These are phyloP conservation scores for Agriopis marginaria DNA, from an alignment of 2,888 invertebrate species.

Conservation along the genomic window DNA sequence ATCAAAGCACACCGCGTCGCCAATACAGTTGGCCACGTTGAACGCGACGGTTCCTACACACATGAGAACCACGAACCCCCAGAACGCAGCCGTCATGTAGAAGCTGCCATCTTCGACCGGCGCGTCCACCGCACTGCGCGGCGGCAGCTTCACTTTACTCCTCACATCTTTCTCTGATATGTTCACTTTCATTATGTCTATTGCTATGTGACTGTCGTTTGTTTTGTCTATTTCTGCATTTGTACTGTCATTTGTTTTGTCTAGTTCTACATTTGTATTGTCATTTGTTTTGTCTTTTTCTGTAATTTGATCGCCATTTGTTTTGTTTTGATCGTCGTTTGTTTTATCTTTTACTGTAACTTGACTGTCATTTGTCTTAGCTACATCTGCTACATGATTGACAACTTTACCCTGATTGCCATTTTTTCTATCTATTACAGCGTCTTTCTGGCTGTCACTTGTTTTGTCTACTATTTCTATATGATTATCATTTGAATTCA, in stretches of 20 bases:
- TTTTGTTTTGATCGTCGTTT: too few species aligned
- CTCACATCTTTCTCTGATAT: conserved; percentile 23
- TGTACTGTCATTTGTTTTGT: not conserved
- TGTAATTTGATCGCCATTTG: not conserved
- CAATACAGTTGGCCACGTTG: conserved; percentile 94
- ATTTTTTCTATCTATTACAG: not conserved
- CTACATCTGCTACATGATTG: not conserved
- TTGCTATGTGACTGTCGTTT: conserved; percentile 18
- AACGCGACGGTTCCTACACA: conserved; percentile 92
- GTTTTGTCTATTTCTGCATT: not conserved
- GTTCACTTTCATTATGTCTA: conserved; percentile 28
- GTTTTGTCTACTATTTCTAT: conserved; percentile 2
- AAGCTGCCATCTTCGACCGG: conserved; percentile 61
- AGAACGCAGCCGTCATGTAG: conserved; percentile 88
- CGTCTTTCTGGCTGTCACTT: not conserved
- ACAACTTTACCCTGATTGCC: not conserved
- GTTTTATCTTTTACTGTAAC: too few species aligned
- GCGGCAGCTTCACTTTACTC: conserved; percentile 32
- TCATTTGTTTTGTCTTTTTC: not conserved
- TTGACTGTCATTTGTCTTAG: too few species aligned
- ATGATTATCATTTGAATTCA: conserved; percentile 1
- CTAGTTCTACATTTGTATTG: not conserved
- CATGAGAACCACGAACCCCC: conserved; percentile 90
- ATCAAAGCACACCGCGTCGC: conserved; percentile 96
- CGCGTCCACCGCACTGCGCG: conserved; percentile 18